Evolutionary conservation across 2,888 invertebrate genomes (phyloP).

Genomic region (Panopea generosa): DNA sequence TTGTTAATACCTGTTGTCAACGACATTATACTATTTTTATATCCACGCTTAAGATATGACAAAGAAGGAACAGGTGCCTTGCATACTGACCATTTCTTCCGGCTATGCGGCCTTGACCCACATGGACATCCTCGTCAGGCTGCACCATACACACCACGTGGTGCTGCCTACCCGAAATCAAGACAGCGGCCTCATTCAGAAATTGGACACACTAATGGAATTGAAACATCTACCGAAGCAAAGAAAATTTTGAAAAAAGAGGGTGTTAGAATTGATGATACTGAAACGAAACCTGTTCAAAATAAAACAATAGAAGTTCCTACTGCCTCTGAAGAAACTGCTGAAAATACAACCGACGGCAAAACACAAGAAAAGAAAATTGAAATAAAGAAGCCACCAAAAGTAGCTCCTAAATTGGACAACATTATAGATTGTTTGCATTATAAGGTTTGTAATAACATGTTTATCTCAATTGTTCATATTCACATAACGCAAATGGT

Average conservation of each 20-base stretch:
- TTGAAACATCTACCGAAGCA: constrained; percentile 38
- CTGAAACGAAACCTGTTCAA: constrained; percentile 10
- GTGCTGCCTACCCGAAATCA: constrained; percentile 54
- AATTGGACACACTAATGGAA: constrained; percentile 55
- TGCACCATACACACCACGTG: constrained; percentile 60
- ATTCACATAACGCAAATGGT: too few relatives aligned
- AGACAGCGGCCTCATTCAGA: constrained; percentile 59
- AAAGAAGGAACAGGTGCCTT: constrained; percentile 70
- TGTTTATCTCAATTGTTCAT: too few relatives aligned
- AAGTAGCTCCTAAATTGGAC: constrained; percentile 65
- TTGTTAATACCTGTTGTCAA: too few relatives aligned
- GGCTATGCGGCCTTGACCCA: constrained; percentile 66
- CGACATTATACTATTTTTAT: too few relatives aligned
- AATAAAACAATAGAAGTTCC: constrained; percentile 26
- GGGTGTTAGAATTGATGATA: constrained; percentile 9
- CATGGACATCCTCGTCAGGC: constrained; percentile 61
- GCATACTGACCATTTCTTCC: constrained; percentile 64
- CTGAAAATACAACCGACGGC: background rate
- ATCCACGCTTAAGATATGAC: too few relatives aligned
- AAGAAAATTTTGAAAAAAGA: constrained; percentile 53
- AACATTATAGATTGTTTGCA: constrained; percentile 72
- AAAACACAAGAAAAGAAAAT: constrained; percentile 24
- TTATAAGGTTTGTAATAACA: constrained; percentile 69
- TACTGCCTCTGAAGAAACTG: constrained; percentile 32
- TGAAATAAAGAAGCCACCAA: constrained; percentile 44